Conservation (phyloP, 2,113 vertebrate genomes). For the Argyrosomus japonicus region DNA sequence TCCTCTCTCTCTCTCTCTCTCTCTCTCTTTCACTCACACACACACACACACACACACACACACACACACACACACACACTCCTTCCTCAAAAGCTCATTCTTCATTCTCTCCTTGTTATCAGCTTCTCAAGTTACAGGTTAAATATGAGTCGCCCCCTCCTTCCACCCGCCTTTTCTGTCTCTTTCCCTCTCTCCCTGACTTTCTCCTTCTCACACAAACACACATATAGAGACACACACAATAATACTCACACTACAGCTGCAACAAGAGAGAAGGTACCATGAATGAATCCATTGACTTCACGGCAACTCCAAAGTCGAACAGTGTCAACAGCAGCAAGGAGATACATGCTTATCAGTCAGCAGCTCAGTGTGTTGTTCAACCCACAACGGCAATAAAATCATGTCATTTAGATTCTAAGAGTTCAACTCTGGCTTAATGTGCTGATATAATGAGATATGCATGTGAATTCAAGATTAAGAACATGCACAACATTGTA, state of each 20-base stretch:
- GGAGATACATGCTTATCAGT: conserved; percentile 43
- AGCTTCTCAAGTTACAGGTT: conserved; percentile 85
- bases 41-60: conserved; percentile 9
- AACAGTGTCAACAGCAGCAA: conserved; percentile 36
- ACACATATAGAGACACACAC: conserved; percentile 16
- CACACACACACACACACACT: conserved; percentile 20
- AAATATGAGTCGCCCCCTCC: conserved; percentile 77
- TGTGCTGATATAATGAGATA: neutral
- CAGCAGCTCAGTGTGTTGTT: neutral
- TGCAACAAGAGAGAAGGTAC: conserved; percentile 27
- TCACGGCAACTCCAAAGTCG: conserved; percentile 40
- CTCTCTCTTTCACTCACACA: neutral
- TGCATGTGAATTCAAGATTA: neutral
- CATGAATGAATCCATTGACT: conserved; percentile 72
- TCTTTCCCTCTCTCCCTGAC: neutral
- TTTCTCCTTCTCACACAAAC: neutral
- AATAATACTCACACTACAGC: conserved; percentile 19
- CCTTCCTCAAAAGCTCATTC: conserved; percentile 53
- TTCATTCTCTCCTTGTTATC: conserved; percentile 79
- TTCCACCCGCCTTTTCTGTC: neutral
- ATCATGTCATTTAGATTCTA: neutral
- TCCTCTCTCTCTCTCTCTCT: neutral
- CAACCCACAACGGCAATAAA: neutral
- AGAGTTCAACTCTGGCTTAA: neutral
- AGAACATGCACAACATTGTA: neutral